phyloP scores from a whole-genome alignment of 2,113 vertebrate species.

The Aptenodytes forsteri region DNA sequence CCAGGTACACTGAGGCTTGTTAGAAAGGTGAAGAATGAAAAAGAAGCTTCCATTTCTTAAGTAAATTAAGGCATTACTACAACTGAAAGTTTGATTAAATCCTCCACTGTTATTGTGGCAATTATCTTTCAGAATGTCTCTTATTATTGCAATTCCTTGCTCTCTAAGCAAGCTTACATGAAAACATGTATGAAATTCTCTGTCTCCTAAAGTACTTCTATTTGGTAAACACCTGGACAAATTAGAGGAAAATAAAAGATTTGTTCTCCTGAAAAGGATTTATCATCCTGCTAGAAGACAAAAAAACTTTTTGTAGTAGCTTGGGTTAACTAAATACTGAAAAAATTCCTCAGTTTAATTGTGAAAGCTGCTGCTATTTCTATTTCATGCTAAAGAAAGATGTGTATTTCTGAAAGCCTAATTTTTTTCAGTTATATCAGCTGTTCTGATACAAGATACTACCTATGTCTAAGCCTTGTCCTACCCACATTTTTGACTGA shows the following conservation, averaged over 20 bases:
- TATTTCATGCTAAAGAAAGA: neutral
- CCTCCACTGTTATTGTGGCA: neutral
- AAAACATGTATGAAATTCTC: rapidly evolving
- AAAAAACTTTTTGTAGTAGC: neutral
- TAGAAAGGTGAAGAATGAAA: neutral
- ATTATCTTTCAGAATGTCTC: neutral
- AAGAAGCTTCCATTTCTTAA: neutral
- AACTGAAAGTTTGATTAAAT: neutral
- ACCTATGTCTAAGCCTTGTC: neutral
- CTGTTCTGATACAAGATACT: neutral
- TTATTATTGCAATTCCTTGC: neutral
- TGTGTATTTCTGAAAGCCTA: neutral
- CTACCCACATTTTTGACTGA: neutral
- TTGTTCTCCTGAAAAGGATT: neutral
- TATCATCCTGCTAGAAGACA: neutral
- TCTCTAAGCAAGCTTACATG: neutral
- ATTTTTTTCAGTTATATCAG: neutral
- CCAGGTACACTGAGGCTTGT: neutral
- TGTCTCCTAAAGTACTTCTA: neutral
- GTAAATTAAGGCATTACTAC: neutral
- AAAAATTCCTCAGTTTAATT: neutral
- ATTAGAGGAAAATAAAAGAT: neutral
- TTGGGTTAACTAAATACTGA: neutral
- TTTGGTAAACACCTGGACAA: neutral
- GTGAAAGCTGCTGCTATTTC: neutral